phyloP scores from a whole-genome alignment of 2,113 vertebrate genomes.

The Lampris megalopsis region DNA sequence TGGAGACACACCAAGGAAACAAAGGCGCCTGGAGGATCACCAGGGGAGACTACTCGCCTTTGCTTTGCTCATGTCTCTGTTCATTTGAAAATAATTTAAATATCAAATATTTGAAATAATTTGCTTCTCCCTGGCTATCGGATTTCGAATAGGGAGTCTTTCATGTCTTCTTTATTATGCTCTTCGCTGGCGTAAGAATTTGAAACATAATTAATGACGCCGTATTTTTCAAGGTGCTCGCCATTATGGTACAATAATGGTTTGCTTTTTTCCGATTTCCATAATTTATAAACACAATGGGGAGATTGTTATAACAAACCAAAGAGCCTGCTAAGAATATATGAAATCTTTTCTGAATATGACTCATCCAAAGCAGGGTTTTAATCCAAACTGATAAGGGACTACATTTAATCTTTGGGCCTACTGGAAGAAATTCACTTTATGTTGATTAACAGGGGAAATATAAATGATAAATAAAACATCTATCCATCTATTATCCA shows the following conservation, averaged over 20 bases:
- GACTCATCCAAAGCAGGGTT: slow-evolving; percentile 48
- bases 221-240: slow-evolving; percentile 66
- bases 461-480: too few species aligned
- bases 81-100: slow-evolving; percentile 85
- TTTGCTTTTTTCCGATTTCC: slow-evolving; percentile 64
- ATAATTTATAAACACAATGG: slow-evolving; percentile 68
- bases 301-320: slow-evolving; percentile 45
- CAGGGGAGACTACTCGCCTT: slow-evolving; percentile 74
- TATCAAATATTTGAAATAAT: slow-evolving; percentile 83
- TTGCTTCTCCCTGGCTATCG: slow-evolving; percentile 79
- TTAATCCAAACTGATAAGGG: slow-evolving; percentile 62
- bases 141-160: slow-evolving; percentile 74
- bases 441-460: too few species aligned
- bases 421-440: slow-evolving; percentile 27
- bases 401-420: slow-evolving; percentile 30
- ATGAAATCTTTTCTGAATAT: slow-evolving; percentile 59
- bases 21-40: slow-evolving; percentile 79
- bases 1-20: slow-evolving; percentile 78
- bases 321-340: slow-evolving; percentile 41
- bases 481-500: too few species aligned
- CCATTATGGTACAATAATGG: slow-evolving; percentile 64
- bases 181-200: slow-evolving; percentile 70
- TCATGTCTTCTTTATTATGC: slow-evolving; percentile 76
- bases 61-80: slow-evolving; percentile 77
- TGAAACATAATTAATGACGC: slow-evolving; percentile 71